Percentiles rank a stretch among this genome's conserved stretches.
These are phyloP conservation scores for Agonopterix arenella DNA, from an alignment of 2,888 invertebrate species.

Conservation along the genomic window DNA sequence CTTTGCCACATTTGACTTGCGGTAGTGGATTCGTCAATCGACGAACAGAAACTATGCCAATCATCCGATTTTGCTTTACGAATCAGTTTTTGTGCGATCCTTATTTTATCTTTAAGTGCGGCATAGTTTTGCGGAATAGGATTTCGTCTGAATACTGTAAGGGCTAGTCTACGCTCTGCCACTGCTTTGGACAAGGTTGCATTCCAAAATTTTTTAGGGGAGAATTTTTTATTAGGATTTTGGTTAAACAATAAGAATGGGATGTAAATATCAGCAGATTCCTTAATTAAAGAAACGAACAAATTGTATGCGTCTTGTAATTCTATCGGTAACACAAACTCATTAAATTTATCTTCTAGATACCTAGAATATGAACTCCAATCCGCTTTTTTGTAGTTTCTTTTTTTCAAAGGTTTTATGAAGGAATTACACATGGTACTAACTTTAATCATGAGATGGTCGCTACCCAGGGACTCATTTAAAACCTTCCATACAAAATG, in stretches of 20 bases:
- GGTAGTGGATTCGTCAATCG: not conserved
- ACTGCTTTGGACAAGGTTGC: constrained; percentile 3
- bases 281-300: constrained; percentile 5
- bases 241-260: constrained; percentile 10
- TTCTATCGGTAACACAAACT: no score
- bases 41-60: not conserved
- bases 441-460: constrained; percentile 13
- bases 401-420: constrained; percentile 2
- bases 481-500: constrained; percentile 11
- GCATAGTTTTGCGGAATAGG: constrained; percentile 10
- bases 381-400: constrained; percentile 9
- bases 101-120: not conserved
- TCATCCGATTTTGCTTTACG: not conserved
- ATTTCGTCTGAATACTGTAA: constrained; percentile 16
- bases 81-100: not conserved
- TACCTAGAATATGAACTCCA: no score
- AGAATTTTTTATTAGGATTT: constrained; percentile 13
- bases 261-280: constrained; percentile 12
- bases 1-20: not conserved
- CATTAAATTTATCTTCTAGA: no score
- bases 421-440: not conserved
- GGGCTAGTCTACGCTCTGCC: constrained; percentile 14
- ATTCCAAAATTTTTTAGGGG: constrained; percentile 21
- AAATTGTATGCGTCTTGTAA: constrained; percentile 6
- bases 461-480: constrained; percentile 17